Percentiles rank a stretch among this genome's conserved stretches.
Conservation (phyloP, 2,113 vertebrate genomes). For the Hypanus sabinus region DNA sequence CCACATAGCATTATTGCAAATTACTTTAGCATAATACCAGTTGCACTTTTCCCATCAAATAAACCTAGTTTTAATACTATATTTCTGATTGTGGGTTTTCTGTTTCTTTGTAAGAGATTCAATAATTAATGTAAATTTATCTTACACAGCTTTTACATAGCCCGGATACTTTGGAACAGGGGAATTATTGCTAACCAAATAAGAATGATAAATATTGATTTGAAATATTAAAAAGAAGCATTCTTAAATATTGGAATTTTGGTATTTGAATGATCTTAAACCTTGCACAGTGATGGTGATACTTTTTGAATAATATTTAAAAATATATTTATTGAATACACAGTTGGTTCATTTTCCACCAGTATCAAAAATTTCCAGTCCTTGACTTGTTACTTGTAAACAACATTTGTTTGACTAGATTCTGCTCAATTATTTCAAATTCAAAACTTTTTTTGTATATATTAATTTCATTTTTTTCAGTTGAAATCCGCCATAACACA, state of each 20-base stretch:
- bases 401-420: background rate
- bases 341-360: background rate
- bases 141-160: too few relatives aligned
- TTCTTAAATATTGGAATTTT: conserved; percentile 3
- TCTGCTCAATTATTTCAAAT: background rate
- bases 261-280: background rate
- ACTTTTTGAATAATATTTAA: background rate
- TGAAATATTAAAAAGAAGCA: background rate
- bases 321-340: background rate
- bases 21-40: background rate
- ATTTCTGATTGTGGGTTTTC: background rate
- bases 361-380: background rate
- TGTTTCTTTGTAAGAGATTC: background rate
- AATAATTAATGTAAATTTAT: background rate
- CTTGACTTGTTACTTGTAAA: background rate
- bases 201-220: conserved; percentile 20
- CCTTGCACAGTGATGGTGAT: background rate
- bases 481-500: background rate
- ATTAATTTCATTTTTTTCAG: background rate
- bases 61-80: background rate
- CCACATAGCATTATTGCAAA: background rate
- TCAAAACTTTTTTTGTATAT: background rate
- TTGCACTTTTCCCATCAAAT: background rate
- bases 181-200: background rate
- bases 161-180: background rate